Base-by-base conservation (phyloP, 2,888 invertebrate species). In the Dorcus hopei region DNA sequence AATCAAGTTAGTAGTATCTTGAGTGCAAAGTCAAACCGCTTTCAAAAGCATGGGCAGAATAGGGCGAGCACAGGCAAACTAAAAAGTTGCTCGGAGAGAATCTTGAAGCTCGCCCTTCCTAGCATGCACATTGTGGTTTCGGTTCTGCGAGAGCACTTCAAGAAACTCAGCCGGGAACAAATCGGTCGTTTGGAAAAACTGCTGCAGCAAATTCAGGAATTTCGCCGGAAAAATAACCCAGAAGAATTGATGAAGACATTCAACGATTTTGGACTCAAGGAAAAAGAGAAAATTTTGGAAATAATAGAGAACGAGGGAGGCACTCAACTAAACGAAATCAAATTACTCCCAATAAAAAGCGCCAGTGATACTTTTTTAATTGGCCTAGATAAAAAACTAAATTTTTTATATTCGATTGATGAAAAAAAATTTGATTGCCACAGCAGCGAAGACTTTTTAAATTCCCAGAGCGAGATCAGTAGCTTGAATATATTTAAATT, bases 81-180 rank as follows among this genome's bases (percentile, higher is more conserved):
- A 3, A 16, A 16, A 39, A 26, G 26, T 2, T 54, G 58, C 11
- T 50, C 58, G 1, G 49, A 53, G 5, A 54, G 58, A 19, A 49
- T 59, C 9, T 38, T 45, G 40, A 19, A 56, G 41, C 39, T 59
- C 9, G 59, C 59, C 11, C 33, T 59, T 3, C 59, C 59, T 4
- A 55, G 43, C 38, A 19, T 59, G 39, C 59, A 59, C 16, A 43
- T 59, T 7, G 59, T 59, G 7, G 45, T 52, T 2, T 50, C 54
- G 11, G 59, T 59, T 3, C 39, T 59, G 8, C 50, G 48, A 7
- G 52, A 59, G 6, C 59, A 59, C 38, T 56, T 59, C 45, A 52
- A 43, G 26, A 55, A 40, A 14, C 16, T 59, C n/a, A 52, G 47
- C 19, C 40, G 49, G 39, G 51, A 42, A 7, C 59, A 55, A 33